Evolutionary conservation across 2,888 invertebrate genomes (phyloP).

Genomic region (Aleiodes alternator): DNA sequence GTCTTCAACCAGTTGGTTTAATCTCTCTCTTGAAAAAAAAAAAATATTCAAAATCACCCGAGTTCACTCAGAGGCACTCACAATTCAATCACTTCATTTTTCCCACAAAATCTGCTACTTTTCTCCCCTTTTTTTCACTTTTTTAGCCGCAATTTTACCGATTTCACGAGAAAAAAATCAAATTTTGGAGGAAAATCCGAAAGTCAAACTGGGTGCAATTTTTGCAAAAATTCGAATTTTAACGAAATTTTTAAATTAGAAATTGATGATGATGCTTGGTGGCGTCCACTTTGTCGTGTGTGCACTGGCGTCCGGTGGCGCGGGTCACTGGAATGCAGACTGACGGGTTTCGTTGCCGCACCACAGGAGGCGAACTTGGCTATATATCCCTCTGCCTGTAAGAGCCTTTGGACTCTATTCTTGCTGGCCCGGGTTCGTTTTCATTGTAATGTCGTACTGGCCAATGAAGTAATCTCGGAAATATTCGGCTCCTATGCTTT

Average conservation of each 20-base stretch:
- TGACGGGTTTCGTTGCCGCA: slow-evolving; percentile 68
- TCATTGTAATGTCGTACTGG: too few species aligned
- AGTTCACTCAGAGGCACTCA: slow-evolving; percentile 14
- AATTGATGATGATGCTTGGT: slow-evolving; percentile 53
- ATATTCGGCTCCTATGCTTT: too few species aligned
- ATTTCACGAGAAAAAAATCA: too few species aligned
- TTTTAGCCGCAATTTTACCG: neutral
- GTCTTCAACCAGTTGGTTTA: slow-evolving; percentile 42
- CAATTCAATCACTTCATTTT: slow-evolving; percentile 30
- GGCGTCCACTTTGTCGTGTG: slow-evolving; percentile 63
- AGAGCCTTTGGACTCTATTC: slow-evolving; percentile 26
- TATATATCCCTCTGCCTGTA: slow-evolving; percentile 2
- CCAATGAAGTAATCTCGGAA: too few species aligned
- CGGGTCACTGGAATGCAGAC: slow-evolving; percentile 74
- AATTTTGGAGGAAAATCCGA: neutral
- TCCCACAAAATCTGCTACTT: slow-evolving; percentile 14
- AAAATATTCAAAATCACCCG: neutral
- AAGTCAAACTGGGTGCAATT: too few species aligned
- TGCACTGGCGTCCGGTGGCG: slow-evolving; percentile 58
- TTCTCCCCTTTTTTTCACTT: slow-evolving; percentile 19
- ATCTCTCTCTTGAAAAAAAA: slow-evolving; percentile 11
- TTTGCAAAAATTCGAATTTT: too few species aligned
- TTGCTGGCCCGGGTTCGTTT: slow-evolving; percentile 21
- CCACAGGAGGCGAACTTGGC: slow-evolving; percentile 34
- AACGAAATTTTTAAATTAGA: too few species aligned